These are phyloP conservation scores for Otocyon megalotis DNA, from an alignment of 2,113 vertebrate genomes.

Conservation along the genomic window DNA sequence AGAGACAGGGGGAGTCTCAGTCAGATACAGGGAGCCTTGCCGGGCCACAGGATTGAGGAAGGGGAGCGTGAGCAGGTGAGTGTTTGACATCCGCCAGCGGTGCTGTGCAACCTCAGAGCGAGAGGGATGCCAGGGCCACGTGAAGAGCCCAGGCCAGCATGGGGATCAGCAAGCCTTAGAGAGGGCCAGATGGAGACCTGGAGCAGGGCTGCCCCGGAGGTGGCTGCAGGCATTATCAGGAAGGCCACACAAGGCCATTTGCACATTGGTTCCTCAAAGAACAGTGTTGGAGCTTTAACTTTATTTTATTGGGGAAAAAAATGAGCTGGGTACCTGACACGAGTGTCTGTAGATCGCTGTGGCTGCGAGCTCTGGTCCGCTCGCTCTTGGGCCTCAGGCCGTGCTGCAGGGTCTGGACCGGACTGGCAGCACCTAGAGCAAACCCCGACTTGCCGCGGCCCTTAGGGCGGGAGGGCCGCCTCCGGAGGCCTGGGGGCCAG, in stretches of 20 bases:
- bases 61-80: background rate
- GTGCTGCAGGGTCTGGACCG: rapidly evolving
- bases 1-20: background rate
- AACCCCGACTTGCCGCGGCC: background rate
- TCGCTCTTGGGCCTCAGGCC: background rate
- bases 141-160: background rate
- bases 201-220: background rate
- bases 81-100: background rate
- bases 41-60: background rate
- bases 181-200: background rate
- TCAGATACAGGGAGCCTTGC: background rate
- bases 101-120: background rate
- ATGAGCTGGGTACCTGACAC: background rate
- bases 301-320: background rate
- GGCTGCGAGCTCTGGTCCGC: background rate
- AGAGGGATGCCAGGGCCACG: background rate
- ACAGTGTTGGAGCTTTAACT: background rate
- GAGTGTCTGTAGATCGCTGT: background rate
- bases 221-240: background rate
- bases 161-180: no score
- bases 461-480: background rate
- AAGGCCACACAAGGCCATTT: background rate
- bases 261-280: background rate
- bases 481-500: background rate
- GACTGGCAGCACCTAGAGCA: background rate